Evolutionary conservation across 2,888 invertebrate genomes (phyloP), one percentile per base, ranked within the genome.

Genomic region (Aphrophora alni): DNA sequence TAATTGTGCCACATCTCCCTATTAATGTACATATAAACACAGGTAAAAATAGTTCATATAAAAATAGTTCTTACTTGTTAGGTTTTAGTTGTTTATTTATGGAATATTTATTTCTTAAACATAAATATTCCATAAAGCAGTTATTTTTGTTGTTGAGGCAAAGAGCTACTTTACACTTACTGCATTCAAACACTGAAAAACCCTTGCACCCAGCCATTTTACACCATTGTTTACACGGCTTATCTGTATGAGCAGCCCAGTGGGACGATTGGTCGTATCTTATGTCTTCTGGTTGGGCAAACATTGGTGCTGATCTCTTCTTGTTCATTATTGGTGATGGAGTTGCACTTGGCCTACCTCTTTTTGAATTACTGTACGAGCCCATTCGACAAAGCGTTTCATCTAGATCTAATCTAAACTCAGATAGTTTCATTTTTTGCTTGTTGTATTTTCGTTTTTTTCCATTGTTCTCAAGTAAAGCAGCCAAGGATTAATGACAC

Each of bases 361-460:
- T 33, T 38, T 74, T 74, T n/a, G 25, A 0, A 14, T 25, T 25
- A 38, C n/a, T 27, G 25, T 74, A 38, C 38, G 28, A 17, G 14
- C 74, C 74, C 21, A 74, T 74, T 38, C 38, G 74, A 38, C 38
- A 74, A 26, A 74, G 14, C 38, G 74, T 74, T 74, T 74, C 74
- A 21, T n/a, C 74, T 10, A 38, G 17, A 26, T 74, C 74, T 21
- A 74, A 27, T 38, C 33, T 24, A 24, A 74, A 74, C 3, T 74
- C 38, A 21, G 38, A 25, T 25, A 74, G 38, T 33, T 74, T 38
- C 8, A 74, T 25, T 33, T 74, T 73, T 10, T 44, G 10, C 2
- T 28, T 38, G 14, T 38, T 1, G 8, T 74, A 38, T 24, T 38
- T 33, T 38, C 74, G 12, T 74, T 74, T 24, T 74, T 5, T 38